Percentiles rank a stretch among this genome's conserved stretches.
Evolutionary conservation across 2,113 vertebrate species (phyloP).

Genomic region (Cyprinodon variegatus): DNA sequence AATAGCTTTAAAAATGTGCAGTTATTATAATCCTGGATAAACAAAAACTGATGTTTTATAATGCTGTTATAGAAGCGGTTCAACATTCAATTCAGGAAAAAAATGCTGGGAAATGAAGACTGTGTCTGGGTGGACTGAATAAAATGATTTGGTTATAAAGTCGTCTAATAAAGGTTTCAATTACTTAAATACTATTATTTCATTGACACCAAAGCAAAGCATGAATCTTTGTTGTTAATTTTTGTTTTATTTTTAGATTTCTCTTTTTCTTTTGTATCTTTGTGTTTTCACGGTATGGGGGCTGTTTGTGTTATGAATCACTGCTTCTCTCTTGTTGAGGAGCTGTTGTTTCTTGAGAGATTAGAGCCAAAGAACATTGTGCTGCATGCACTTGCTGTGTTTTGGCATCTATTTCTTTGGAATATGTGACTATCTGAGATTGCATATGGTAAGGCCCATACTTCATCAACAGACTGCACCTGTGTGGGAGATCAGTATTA

Average conservation of each 20-base stretch:
- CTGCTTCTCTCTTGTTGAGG: constrained; percentile 10
- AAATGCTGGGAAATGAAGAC: too few relatives aligned
- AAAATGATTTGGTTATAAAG: too few relatives aligned
- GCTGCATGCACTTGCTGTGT: constrained; percentile 9
- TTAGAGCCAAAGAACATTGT: constrained; percentile 24
- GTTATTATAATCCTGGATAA: too few relatives aligned
- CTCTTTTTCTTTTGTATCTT: neutral
- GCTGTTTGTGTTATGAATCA: constrained; percentile 37
- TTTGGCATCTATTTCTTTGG: constrained; percentile 11
- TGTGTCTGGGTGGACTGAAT: too few relatives aligned
- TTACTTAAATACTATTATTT: too few relatives aligned
- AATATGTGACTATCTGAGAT: constrained; percentile 5
- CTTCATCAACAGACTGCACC: constrained; percentile 12
- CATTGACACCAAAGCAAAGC: constrained; percentile 3
- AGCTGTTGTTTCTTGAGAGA: constrained; percentile 30
- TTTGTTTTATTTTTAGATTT: neutral
- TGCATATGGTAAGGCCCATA: constrained; percentile 9
- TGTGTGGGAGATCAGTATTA: constrained; percentile 17
- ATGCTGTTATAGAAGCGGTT: too few relatives aligned
- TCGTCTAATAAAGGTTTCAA: too few relatives aligned
- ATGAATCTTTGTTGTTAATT: neutral
- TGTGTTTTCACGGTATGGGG: constrained; percentile 8
- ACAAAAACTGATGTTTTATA: too few relatives aligned
- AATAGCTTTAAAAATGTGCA: too few relatives aligned
- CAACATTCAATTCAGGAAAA: too few relatives aligned